Percentiles rank a stretch among this genome's conserved stretches.
Evolutionary conservation across 2,113 vertebrate species (phyloP).

Genomic region (Benitochromis conjunctus): DNA sequence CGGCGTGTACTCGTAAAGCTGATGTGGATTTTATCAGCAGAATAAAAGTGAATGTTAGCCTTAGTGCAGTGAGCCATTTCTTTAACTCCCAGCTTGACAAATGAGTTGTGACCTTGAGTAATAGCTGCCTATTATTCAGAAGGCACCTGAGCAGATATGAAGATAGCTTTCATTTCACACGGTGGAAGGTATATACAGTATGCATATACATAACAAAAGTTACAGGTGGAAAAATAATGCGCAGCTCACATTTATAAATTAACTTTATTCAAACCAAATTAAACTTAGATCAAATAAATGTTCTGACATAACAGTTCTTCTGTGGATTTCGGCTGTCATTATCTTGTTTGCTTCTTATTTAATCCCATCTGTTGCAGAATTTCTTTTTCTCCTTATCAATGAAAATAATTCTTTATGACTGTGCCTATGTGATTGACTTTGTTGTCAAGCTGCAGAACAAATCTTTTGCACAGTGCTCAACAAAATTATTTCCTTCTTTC

Average conservation of each 20-base stretch:
- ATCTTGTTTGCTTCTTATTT: background rate
- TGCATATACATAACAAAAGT: background rate
- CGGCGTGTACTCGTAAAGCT: constrained; percentile 59
- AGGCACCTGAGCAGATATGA: constrained; percentile 73
- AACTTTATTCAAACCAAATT: background rate
- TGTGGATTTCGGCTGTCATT: background rate
- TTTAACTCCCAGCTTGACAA: constrained; percentile 74
- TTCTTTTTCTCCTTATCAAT: background rate
- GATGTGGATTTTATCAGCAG: constrained; percentile 59
- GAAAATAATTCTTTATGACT: background rate
- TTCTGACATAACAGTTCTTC: background rate
- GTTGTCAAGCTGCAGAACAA: background rate
- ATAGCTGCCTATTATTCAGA: constrained; percentile 74
- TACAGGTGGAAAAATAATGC: background rate
- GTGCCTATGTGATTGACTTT: background rate
- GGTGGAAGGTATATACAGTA: constrained; percentile 44
- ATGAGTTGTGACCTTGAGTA: constrained; percentile 78
- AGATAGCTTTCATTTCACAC: constrained; percentile 74
- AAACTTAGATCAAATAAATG: background rate
- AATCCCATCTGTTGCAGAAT: background rate
- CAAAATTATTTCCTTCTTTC: background rate
- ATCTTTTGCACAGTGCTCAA: background rate
- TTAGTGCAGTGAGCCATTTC: constrained; percentile 54
- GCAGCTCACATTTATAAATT: background rate
- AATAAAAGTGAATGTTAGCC: constrained; percentile 66